Percentiles rank a stretch among this genome's conserved stretches.
These are phyloP conservation scores for Chaitophorus viminalis DNA, from an alignment of 2,888 invertebrate genomes.

Conservation along the genomic window DNA sequence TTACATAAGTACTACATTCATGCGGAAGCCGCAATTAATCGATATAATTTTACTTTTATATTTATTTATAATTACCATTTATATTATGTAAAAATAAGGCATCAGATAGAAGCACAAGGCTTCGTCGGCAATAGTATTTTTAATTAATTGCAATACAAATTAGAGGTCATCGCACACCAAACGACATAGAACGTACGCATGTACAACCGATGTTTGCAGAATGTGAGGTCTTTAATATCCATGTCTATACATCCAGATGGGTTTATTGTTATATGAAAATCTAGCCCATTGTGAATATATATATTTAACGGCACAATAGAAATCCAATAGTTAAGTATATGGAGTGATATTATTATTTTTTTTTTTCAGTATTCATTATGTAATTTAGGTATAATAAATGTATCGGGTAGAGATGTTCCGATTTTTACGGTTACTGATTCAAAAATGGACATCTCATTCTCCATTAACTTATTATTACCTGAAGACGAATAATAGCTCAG, in stretches of 20 bases:
- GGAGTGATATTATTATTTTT: background rate
- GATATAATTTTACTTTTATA: background rate
- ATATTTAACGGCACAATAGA: conserved; percentile 9
- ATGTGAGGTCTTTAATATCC: conserved; percentile 32
- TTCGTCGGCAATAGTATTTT: conserved; percentile 22
- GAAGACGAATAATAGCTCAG: no score
- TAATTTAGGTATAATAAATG: background rate
- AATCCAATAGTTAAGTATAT: background rate
- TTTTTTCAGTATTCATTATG: background rate
- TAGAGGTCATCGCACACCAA: conserved; percentile 51
- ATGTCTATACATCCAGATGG: conserved; percentile 3
- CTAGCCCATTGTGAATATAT: conserved; percentile 14
- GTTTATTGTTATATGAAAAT: conserved; percentile 30
- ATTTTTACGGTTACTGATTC: background rate
- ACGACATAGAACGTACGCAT: background rate
- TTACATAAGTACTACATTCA: no score
- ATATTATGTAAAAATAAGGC: background rate
- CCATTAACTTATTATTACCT: background rate
- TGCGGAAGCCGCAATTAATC: background rate
- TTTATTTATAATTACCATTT: conserved; percentile 12
- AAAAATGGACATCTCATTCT: background rate
- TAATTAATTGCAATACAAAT: conserved; percentile 55
- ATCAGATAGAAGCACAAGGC: conserved; percentile 32
- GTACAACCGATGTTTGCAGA: background rate
- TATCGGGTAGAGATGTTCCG: background rate